These are phyloP conservation scores for Propsilocerus akamusi DNA, from an alignment of 1,140 invertebrate genomes.

Conservation along the genomic window DNA sequence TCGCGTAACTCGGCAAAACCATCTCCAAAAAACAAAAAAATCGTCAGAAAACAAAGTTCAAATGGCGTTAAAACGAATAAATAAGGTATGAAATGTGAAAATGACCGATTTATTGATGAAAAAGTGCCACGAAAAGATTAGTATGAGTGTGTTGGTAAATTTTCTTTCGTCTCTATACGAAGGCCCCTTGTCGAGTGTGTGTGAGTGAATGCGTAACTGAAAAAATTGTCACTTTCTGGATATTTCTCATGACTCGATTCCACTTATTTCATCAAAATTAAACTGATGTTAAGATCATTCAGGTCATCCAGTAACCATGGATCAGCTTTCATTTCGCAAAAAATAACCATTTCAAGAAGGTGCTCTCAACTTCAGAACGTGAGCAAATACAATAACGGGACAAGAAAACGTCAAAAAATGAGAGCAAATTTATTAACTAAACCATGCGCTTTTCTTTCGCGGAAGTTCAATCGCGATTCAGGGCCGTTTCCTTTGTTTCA, in stretches of 20 bases:
- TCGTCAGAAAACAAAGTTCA: slow-evolving; percentile 12
- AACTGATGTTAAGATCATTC: too few relatives aligned
- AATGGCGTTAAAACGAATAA: slow-evolving; percentile 94
- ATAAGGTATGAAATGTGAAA: slow-evolving; percentile 56
- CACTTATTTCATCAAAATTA: too few relatives aligned
- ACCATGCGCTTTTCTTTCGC: too few relatives aligned
- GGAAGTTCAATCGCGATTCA: too few relatives aligned
- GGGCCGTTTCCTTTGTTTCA: neutral
- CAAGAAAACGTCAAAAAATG: neutral
- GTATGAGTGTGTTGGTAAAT: slow-evolving; percentile 18
- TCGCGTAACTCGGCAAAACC: too few relatives aligned
- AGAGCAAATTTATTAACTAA: too few relatives aligned
- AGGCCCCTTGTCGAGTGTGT: slow-evolving; percentile 20
- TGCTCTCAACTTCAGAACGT: neutral
- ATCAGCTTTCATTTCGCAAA: neutral
- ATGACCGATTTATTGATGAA: slow-evolving; percentile 6
- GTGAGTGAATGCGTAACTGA: slow-evolving; percentile 25
- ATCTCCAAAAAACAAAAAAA: too few relatives aligned
- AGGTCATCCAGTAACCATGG: too few relatives aligned
- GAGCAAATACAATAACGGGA: neutral
- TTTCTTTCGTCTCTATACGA: slow-evolving; percentile 22
- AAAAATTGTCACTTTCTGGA: slow-evolving; percentile 1
- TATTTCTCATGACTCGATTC: neutral
- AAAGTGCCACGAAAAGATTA: slow-evolving; percentile 11
- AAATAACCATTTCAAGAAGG: neutral